Base-by-base conservation (phyloP, 2,113 vertebrate genomes). In the Puntigrus tetrazona region DNA sequence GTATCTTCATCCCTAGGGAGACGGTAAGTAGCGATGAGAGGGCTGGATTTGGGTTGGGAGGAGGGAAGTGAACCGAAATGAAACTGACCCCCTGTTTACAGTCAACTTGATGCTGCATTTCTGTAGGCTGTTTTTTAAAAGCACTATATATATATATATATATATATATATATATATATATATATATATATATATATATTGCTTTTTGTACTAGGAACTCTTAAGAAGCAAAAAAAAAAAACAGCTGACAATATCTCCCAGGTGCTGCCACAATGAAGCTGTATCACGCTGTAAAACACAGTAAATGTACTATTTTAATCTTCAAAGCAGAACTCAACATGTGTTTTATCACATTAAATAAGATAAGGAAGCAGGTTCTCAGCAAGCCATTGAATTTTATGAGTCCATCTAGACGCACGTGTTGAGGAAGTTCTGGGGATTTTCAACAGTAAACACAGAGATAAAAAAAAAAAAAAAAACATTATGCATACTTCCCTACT, bases 1-100 rank as follows among this genome's bases (percentile, higher is more conserved):
- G 88, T 85, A 82, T 92, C 90, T 88, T 84, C 88, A 87, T 91
- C 91, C 89, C 80, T 3, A 76, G 91, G 90, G 92, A 85, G 72
- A 75, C 31, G 29, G 55, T 63, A 63, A 38, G 38, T 57, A 63
- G 76, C 38, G 83, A 90, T 88, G 86, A 84, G 86, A 84, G 83
- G 29, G 76, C 77, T 85, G 81, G 83, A 89, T 90, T 88, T 82
- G 74, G n/a, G 83, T 77, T 76, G 82, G 79, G 79, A 74, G 8
- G 65, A 38, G 47, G 14, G 43, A 50, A 50, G 74, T 41, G 87
- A 83, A 84, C 86, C 86, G 78, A 89, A 86, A 85, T 38, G 36
- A 65, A 89, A 86, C 90, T 88, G 87, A 86, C 84, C 70, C 67
- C 34, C 74, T 89, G 88, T 91, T 90, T 87, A 88, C 73, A 73